Evolutionary conservation across 2,888 invertebrate species (phyloP), one percentile per base, ranked within the genome.

Genomic region (Drosophila recens): DNA sequence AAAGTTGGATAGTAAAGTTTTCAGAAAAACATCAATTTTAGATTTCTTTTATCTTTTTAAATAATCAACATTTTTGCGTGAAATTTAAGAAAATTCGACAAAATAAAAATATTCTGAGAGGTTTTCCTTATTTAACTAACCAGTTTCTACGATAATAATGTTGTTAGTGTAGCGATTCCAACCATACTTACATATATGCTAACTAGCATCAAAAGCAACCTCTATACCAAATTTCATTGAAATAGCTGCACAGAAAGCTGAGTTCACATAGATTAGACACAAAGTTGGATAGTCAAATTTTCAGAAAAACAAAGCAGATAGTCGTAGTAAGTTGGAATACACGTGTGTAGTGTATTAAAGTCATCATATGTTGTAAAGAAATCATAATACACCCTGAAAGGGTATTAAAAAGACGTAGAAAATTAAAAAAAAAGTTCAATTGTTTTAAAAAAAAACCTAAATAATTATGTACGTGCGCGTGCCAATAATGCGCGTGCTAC

Each of bases 401-500:
- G 6, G 57, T 58, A 54, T 62, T 11, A 0, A 38, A 34, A 53
- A 57, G 5, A 4, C n/a, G n/a, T 46, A 59, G 13, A 33, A 56
- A 20, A 46, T 46, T 42, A 66, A 49, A 61, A 75, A 67, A 62
- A 72, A 15, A 68, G 62, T 54, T 68, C 75, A 85, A 82, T 85
- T 85, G 82, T 79, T 76, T 79, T 54, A 54, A 63, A 72, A 75
- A 56, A 63, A 72, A 75, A 43, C 46, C 46, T 45, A 36, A 46
- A 46, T 67, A 67, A 79, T 79, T 79, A 81, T 57, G 66, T 67
- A 82, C 61, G 68, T 68, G 64, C 68, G 68, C 80, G 59, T 65
- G 68, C 67, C 65, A 27, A 56, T 46, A 23, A 23, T 23, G 64
- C 46, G 64, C 65, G 57, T 58, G 58, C 48, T 48, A 48, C 53